Conservation (phyloP, 2,797 vertebrate species). For the Sebastes jordani region DNA sequence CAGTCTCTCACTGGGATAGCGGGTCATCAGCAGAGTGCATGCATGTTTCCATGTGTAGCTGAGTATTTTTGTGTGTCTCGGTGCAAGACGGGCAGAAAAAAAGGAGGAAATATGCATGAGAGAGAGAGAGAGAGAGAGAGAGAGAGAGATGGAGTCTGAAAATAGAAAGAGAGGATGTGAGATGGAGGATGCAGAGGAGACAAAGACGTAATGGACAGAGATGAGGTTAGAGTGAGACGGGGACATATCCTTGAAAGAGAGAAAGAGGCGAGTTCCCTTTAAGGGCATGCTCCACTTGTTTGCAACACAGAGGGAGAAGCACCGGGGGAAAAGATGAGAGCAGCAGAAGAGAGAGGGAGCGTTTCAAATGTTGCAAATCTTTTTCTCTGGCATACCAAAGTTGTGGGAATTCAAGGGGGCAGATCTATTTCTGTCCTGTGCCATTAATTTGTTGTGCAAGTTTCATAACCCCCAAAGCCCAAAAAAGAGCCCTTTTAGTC, state of each 20-base stretch:
- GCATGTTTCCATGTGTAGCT: slow-evolving; percentile 47
- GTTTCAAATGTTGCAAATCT: slow-evolving; percentile 25
- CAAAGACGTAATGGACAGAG: slow-evolving; percentile 9
- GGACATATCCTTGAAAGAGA: slow-evolving; percentile 20
- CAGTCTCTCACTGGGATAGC: slow-evolving; percentile 54
- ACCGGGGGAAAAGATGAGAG: slow-evolving; percentile 21
- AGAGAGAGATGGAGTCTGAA: slow-evolving; percentile 7
- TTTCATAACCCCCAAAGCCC: background rate
- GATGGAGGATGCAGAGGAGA: slow-evolving; percentile 24
- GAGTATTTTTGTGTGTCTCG: slow-evolving; percentile 40
- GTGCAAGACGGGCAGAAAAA: background rate
- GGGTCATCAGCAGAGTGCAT: slow-evolving; percentile 50
- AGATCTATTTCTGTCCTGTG: slow-evolving; percentile 37
- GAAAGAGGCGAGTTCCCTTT: slow-evolving; percentile 40
- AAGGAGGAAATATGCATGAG: slow-evolving; percentile 30
- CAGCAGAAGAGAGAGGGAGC: background rate
- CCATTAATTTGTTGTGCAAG: slow-evolving; percentile 11
- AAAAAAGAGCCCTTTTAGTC: background rate
- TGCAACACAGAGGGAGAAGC: slow-evolving; percentile 14
- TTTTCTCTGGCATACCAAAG: slow-evolving; percentile 26
- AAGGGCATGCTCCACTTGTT: slow-evolving; percentile 55
- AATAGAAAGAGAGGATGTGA: slow-evolving; percentile 47
- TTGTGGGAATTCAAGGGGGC: slow-evolving; percentile 47
- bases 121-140: background rate
- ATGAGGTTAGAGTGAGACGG: slow-evolving; percentile 7